Evolutionary conservation across 1,140 invertebrate genomes (phyloP), one percentile per base, ranked within the genome.

Genomic region (Nephila pilipes): DNA sequence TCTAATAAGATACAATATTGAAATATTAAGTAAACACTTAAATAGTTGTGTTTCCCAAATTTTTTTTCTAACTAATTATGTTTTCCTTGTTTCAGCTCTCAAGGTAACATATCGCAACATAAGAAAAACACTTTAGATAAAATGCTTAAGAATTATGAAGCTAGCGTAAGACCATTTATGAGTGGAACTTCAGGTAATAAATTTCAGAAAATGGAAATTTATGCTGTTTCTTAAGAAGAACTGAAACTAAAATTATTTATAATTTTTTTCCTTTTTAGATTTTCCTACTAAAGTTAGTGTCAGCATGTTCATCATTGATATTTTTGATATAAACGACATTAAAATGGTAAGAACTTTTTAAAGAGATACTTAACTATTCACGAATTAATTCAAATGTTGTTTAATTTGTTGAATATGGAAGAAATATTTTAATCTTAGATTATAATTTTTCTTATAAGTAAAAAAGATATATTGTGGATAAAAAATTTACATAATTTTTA

Each of bases 201-300:
- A 46, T 46, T 46, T 46, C 46, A 46, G 46, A 46, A 46, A 46
- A 46, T 46, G 38, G 4, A 46, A 4, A 46, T 46, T 46, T 46
- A 0, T 10, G 6, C 46, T 0, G 2, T 29, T 2, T 1, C n/a
- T 75, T 75, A 79, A 79, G n/a, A 32, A 79, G 32, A 29, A 79
- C 6, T 79, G 4, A 60, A 16, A 20, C 3, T 0, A 60, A 20
- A 18, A 29, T 83, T 5, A 18, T n/a, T 55, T 0, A 79, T 20
- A 25, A 38, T 25, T 8, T 25, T 20, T 46, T 83, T 91, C 1
- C n/a, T 55, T 54, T 85, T 54, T 38, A 92, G 90, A 83, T 92
- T 85, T 63, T 69, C 90, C 90, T 22, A 92, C 90, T 14, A 80
- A 85, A 81, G 55, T 92, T 38, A 92, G 75, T 25, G 90, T 92